Conservation (phyloP, 2,113 vertebrate genomes). For the Bungarus multicinctus region DNA sequence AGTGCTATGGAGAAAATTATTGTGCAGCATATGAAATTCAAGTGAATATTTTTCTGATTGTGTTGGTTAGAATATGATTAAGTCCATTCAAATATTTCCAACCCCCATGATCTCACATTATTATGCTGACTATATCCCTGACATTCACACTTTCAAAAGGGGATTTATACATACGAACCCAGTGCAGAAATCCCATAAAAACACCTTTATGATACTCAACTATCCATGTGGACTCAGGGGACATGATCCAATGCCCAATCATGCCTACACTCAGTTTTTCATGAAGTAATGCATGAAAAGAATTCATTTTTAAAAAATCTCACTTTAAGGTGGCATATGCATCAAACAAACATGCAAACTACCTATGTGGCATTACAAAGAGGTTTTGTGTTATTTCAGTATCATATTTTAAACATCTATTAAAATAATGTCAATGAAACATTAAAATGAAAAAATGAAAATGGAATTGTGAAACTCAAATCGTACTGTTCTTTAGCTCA, state of each 20-base stretch:
- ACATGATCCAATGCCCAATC: not conserved
- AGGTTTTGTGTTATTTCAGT: constrained; percentile 49
- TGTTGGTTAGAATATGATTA: constrained; percentile 69
- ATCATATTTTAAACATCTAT: constrained; percentile 49
- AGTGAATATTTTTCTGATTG: constrained; percentile 56
- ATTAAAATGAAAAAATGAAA: constrained; percentile 49
- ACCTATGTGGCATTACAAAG: not conserved
- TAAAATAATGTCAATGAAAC: constrained; percentile 51
- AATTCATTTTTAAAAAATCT: constrained; percentile 44
- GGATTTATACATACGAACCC: not conserved
- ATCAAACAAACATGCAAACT: constrained; percentile 30
- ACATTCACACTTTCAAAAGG: not conserved
- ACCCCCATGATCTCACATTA: not conserved
- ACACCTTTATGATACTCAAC: not conserved
- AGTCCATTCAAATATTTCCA: not conserved
- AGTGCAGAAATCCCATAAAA: not conserved
- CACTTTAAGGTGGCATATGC: constrained; percentile 59
- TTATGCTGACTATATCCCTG: not conserved
- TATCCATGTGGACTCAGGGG: not conserved
- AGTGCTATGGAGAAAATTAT: constrained; percentile 50
- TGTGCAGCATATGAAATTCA: constrained; percentile 64
- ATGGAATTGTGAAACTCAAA: constrained; percentile 59
- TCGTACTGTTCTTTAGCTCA: constrained; percentile 44
- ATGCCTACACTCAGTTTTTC: not conserved
- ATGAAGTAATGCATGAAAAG: not conserved